Evolutionary conservation across 1,140 invertebrate genomes (phyloP).

Genomic region (Drosophila paulistorum): DNA sequence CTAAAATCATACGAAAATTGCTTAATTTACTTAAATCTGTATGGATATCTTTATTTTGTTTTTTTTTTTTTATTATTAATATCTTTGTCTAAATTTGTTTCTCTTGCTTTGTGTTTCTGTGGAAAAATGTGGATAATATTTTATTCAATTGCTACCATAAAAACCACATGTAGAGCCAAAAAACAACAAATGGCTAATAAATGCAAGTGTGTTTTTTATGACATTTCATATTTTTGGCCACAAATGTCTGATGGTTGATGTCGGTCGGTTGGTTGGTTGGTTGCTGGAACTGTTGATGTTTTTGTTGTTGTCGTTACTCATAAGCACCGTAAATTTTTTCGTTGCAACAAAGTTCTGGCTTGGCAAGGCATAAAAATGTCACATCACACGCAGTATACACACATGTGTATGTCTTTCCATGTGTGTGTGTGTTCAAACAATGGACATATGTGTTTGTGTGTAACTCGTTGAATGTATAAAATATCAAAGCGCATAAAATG

Average conservation of each 20-base stretch:
- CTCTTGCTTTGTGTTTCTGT: conserved; percentile 5
- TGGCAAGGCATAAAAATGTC: conserved; percentile 72
- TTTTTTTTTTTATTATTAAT: too few relatives aligned
- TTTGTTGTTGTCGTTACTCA: conserved; percentile 65
- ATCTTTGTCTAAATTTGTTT: conserved; percentile 22
- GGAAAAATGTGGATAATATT: conserved; percentile 27
- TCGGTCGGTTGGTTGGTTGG: conserved; percentile 1
- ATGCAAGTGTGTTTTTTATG: conserved; percentile 79
- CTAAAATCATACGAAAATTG: not conserved
- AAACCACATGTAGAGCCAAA: conserved; percentile 16
- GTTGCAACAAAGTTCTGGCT: conserved; percentile 71
- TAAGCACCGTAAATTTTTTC: conserved; percentile 74
- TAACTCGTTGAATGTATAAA: conserved; percentile 70
- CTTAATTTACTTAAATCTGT: conserved; percentile 45
- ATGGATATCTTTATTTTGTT: not conserved
- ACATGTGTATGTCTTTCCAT: not conserved
- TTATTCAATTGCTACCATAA: conserved; percentile 41
- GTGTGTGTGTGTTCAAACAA: conserved; percentile 64
- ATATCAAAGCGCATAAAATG: conserved; percentile 75
- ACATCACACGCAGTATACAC: conserved; percentile 28
- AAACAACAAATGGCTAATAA: conserved; percentile 62
- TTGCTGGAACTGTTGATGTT: conserved; percentile 2
- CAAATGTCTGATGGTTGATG: conserved; percentile 46
- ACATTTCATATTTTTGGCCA: conserved; percentile 59
- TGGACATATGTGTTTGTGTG: conserved; percentile 43